phyloP scores from a whole-genome alignment of 2,888 invertebrate species.

The Athetis lepigone region DNA sequence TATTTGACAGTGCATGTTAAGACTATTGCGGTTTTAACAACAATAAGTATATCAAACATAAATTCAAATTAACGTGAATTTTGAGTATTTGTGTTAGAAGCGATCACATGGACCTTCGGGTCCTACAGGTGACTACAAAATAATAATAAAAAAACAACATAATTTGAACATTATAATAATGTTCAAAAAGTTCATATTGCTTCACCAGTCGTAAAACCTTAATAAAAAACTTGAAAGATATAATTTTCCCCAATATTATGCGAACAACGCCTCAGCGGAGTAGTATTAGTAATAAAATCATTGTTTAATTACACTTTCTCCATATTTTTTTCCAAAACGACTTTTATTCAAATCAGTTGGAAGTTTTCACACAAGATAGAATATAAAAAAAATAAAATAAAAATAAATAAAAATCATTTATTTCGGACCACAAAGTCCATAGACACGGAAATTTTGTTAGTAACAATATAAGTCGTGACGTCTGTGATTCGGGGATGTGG shows the following conservation, averaged over 20 bases:
- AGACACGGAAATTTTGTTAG: too few relatives aligned
- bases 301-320: conserved; percentile 53
- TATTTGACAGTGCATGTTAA: too few relatives aligned
- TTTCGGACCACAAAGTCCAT: too few relatives aligned
- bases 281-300: conserved; percentile 46
- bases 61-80: too few relatives aligned
- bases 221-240: conserved; percentile 16
- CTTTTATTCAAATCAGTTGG: conserved; percentile 66
- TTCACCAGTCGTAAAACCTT: neutral
- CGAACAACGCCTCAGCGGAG: conserved; percentile 16
- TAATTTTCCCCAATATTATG: conserved; percentile 35
- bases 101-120: too few relatives aligned
- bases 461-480: conserved; percentile 52
- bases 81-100: too few relatives aligned
- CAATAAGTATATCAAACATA: too few relatives aligned
- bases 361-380: conserved; percentile 59
- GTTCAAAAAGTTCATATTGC: neutral
- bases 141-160: neutral
- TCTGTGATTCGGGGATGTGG: conserved; percentile 43
- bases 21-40: too few relatives aligned
- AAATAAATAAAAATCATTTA: too few relatives aligned
- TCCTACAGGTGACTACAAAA: too few relatives aligned
- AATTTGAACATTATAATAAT: neutral
- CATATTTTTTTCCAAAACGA: conserved; percentile 47
- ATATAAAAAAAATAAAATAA: too few relatives aligned